Evolutionary conservation across 1,140 invertebrate species (phyloP).

Genomic region (Listronotus oregonensis): DNA sequence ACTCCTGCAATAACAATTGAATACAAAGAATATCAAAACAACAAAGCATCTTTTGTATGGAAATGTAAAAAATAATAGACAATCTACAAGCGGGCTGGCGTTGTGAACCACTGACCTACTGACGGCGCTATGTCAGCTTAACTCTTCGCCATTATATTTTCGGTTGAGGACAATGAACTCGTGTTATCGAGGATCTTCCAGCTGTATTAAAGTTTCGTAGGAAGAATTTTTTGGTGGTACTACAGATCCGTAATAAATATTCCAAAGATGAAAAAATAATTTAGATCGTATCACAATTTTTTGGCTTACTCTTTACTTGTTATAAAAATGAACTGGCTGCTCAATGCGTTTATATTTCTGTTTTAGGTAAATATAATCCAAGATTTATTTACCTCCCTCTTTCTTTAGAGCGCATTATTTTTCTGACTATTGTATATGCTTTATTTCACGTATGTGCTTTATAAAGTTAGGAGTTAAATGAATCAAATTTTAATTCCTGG

Average conservation of each 20-base stretch:
- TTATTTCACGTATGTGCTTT: too few species aligned
- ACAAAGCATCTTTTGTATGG: conserved; percentile 8
- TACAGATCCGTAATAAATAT: not conserved
- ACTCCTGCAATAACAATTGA: not conserved
- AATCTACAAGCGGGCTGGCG: conserved; percentile 39
- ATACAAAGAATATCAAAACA: not conserved
- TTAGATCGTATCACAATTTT: too few species aligned
- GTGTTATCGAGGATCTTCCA: not conserved
- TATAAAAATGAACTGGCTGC: too few species aligned
- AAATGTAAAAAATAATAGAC: conserved; percentile 43
- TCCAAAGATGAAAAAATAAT: too few species aligned
- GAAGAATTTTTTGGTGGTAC: not conserved
- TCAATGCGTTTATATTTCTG: too few species aligned
- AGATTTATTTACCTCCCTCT: too few species aligned
- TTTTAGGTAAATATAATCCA: too few species aligned
- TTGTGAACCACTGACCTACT: conserved; percentile 47
- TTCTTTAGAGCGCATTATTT: too few species aligned
- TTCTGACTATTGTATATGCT: too few species aligned
- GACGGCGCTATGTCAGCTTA: conserved; percentile 36
- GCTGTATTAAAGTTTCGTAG: conserved; percentile 2
- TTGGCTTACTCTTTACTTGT: too few species aligned
- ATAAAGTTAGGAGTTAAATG: too few species aligned
- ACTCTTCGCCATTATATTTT: conserved; percentile 10
- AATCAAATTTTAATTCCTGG: too few species aligned
- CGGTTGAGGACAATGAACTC: conserved; percentile 6